phyloP scores from a whole-genome alignment of 2,797 vertebrate species.

The Anabacerthia variegaticeps region DNA sequence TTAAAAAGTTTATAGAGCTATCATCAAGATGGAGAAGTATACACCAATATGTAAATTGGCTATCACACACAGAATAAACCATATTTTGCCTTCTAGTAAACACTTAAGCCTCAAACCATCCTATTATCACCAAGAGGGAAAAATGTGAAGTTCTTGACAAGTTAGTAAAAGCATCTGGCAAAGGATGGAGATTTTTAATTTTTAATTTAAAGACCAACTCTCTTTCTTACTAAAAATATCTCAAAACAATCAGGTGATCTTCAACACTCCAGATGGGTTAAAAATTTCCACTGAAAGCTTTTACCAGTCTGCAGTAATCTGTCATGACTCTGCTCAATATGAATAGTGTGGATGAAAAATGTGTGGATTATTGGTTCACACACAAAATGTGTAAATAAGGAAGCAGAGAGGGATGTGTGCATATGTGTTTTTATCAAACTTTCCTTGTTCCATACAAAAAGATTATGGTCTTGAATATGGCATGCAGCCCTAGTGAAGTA shows the following conservation, averaged over 20 bases:
- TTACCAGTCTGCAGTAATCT: conserved; percentile 29
- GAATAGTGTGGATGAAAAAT: conserved; percentile 15
- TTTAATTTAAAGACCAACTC: conserved; percentile 28
- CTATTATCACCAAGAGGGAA: not conserved
- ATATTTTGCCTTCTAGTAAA: not conserved
- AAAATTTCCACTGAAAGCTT: conserved; percentile 38
- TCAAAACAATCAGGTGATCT: conserved; percentile 21
- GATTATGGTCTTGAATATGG: not conserved
- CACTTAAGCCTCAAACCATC: not conserved
- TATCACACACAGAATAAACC: not conserved
- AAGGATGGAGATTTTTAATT: conserved; percentile 3
- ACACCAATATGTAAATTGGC: not conserved
- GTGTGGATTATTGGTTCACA: not conserved
- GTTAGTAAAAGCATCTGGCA: conserved; percentile 27
- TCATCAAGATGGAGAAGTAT: not conserved
- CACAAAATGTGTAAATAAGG: conserved; percentile 38
- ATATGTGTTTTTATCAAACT: not conserved
- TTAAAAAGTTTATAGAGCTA: not conserved
- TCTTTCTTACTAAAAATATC: conserved; percentile 47
- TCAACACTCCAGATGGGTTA: not conserved
- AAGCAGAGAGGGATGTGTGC: not conserved
- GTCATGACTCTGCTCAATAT: conserved; percentile 8
- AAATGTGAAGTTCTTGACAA: not conserved
- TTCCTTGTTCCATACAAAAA: not conserved
- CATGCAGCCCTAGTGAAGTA: not conserved